Evolutionary conservation across 2,113 vertebrate species (phyloP).

Genomic region (Machaerirhynchus nigripectus): DNA sequence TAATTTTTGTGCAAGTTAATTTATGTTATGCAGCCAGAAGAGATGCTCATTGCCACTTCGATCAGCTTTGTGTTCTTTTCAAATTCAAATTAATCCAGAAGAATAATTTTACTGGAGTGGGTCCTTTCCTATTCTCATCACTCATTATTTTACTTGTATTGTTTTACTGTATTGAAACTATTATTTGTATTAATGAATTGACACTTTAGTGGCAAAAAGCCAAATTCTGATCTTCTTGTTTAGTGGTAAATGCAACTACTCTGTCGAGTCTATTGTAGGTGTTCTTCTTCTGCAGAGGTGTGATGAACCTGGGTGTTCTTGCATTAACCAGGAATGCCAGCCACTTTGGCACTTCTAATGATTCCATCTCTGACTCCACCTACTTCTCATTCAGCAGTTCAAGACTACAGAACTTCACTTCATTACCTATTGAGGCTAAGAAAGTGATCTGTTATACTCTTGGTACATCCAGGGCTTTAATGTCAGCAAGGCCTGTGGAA

Average conservation of each 20-base stretch:
- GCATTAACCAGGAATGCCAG: neutral
- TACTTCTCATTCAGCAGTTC: neutral
- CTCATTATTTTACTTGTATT: neutral
- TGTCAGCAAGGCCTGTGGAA: neutral
- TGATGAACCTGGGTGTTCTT: neutral
- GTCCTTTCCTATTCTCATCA: neutral
- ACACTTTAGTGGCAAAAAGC: neutral
- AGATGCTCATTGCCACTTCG: neutral
- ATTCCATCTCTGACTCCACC: neutral
- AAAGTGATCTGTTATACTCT: neutral
- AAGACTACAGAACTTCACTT: neutral
- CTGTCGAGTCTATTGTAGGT: neutral
- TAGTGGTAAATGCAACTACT: neutral
- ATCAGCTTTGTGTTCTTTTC: neutral
- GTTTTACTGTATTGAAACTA: neutral
- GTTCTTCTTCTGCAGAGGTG: neutral
- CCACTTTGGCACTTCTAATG: neutral
- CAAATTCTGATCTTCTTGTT: neutral
- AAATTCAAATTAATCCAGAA: constrained; percentile 11
- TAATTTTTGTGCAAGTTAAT: neutral
- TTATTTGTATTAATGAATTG: neutral
- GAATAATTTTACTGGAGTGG: neutral
- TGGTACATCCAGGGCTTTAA: neutral
- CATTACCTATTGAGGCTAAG: neutral
- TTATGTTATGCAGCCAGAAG: neutral